A percentile compares a stretch with the other conserved stretches of the same genome.
phyloP scores from a whole-genome alignment of 2,113 vertebrate genomes.

The Apeltes quadracus region DNA sequence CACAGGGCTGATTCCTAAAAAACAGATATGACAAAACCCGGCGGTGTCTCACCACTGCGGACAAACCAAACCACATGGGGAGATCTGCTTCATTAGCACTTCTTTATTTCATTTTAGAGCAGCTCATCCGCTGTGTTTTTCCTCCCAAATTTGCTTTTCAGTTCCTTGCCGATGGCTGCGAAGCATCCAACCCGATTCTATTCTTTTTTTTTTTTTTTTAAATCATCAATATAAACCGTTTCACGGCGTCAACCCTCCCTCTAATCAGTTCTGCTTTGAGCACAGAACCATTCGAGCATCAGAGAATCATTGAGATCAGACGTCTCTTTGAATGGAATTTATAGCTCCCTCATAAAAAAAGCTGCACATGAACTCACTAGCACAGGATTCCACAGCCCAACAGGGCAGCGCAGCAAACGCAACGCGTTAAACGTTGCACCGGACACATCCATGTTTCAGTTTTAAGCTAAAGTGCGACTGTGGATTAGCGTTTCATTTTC shows the following conservation, averaged over 20 bases:
- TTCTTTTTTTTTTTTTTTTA: no score
- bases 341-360: no score
- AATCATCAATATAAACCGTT: neutral
- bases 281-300: neutral
- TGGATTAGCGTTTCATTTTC: neutral
- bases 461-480: neutral
- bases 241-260: neutral
- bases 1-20: conserved; percentile 3
- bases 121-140: neutral
- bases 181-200: neutral
- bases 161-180: neutral
- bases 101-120: neutral
- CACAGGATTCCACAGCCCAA: neutral
- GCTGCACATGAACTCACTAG: neutral
- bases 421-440: no score
- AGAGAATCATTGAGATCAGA: neutral
- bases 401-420: no score
- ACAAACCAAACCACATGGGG: neutral
- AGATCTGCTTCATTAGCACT: neutral
- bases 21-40: conserved; percentile 15
- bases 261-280: neutral
- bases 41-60: neutral
- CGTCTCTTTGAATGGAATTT: neutral
- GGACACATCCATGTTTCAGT: neutral
- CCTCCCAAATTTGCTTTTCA: neutral